Percentiles rank a stretch among this genome's conserved stretches.
These are phyloP conservation scores for Pipistrellus pygmaeus DNA, from an alignment of 2,797 vertebrate species.

Conservation along the genomic window DNA sequence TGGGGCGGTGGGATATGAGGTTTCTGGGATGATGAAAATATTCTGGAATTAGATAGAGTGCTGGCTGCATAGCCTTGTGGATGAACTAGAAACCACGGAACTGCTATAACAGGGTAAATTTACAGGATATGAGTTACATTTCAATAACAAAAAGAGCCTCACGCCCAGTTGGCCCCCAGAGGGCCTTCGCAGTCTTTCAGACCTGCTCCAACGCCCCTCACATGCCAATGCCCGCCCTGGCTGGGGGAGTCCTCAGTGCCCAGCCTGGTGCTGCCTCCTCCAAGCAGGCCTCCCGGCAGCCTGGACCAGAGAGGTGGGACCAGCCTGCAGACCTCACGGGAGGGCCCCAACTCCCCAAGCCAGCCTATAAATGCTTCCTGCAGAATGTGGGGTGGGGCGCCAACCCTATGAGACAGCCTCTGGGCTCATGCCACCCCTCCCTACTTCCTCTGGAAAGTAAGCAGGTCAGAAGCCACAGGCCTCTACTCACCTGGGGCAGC, in stretches of 20 bases:
- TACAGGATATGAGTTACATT: not conserved
- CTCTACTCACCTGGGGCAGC: not conserved
- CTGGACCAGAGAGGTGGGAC: not conserved
- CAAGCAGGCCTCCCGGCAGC: not conserved
- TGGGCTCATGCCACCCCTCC: not conserved
- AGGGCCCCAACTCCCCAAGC: not conserved
- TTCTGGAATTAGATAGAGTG: constrained; percentile 67
- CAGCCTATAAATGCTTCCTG: not conserved
- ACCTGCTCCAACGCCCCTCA: not conserved
- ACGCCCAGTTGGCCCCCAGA: not conserved
- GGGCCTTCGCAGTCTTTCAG: not conserved
- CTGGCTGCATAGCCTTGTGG: constrained; percentile 27
- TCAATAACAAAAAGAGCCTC: not conserved
- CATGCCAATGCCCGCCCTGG: not conserved
- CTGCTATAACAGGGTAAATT: not conserved
- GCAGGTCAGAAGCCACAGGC: not conserved
- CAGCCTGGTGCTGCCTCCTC: not conserved
- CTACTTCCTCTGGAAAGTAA: not conserved
- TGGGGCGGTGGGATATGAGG: not conserved
- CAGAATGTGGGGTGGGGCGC: not conserved
- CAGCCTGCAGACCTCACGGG: not conserved
- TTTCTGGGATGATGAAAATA: constrained; percentile 69
- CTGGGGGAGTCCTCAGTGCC: not conserved
- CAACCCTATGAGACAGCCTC: not conserved
- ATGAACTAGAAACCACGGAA: not conserved